Evolutionary conservation across 30 jellyfish, hydroid and myxozoan species (phyloP), one percentile per base, ranked within the genome.

Genomic region (Sanderia malayensis): DNA sequence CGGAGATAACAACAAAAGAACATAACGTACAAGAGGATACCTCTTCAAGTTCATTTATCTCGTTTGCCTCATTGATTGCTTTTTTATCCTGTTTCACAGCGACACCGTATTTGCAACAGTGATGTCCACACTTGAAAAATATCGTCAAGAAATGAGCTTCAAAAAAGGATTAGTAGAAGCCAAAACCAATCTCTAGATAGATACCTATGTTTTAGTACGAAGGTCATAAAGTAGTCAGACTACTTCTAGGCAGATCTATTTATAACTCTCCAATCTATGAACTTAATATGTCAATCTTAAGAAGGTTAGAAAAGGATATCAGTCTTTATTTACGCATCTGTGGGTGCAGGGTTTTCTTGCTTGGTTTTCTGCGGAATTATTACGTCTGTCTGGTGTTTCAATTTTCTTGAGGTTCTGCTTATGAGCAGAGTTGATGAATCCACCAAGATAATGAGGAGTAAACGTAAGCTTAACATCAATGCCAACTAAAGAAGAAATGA

Each of bases 401-500:
- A n/a, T n/a, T n/a, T n/a, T n/a, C n/a, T n/a, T n/a, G n/a, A n/a
- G n/a, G n/a, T n/a, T n/a, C n/a, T n/a, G n/a, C n/a, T n/a, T n/a
- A n/a, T n/a, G n/a, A 17, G 21, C 66, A 17, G 15, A 1, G 69
- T 53, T 29, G 8, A 17, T 2, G 46, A 64, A 78, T 9, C 82
- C 93, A 31, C 25, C 70, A 41, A 49, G 32, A 80, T 71, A 87
- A 45, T 67, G 71, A 33, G 96, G 96, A 2, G 96, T 87, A 67
- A 87, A 87, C 10, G 76, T 23, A 15, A 62, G 85, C 53, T 67
- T 86, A 1, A 81, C 24, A 34, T 87, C 94, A 37, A 87, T 60
- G 30, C 96, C 96, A 73, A 87, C 96, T 87, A 58, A 7, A 37
- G 73, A 30, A 20, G 34, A 47, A 75, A 2, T n/a, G n/a, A n/a